A percentile compares a stretch with the other conserved stretches of the same genome.
Conservation (phyloP, 2,888 invertebrate species). For the Tyria jacobaeae region DNA sequence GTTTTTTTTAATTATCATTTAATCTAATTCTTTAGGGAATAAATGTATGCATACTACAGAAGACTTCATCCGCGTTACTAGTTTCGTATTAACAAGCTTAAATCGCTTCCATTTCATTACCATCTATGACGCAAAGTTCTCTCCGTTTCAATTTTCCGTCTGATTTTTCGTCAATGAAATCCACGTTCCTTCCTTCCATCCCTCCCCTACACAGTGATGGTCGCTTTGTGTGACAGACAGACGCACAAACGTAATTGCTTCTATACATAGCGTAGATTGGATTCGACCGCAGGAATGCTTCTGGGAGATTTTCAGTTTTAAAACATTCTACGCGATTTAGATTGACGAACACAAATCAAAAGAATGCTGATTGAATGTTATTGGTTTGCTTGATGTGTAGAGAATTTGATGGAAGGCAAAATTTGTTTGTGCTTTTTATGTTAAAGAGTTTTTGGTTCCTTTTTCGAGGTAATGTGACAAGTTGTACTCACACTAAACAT, state of each 20-base stretch:
- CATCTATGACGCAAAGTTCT: conserved; percentile 32
- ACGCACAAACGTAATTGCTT: conserved; percentile 49
- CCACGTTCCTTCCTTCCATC: conserved; percentile 6
- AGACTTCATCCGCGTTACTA: too few relatives aligned
- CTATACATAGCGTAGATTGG: conserved; percentile 45
- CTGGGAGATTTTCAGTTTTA: conserved; percentile 8
- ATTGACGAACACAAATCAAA: conserved; percentile 3
- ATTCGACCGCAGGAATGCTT: conserved; percentile 29
- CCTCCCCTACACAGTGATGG: conserved; percentile 24
- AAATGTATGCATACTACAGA: too few relatives aligned
- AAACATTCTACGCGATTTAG: conserved; percentile 1
- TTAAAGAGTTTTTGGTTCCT: too few relatives aligned
- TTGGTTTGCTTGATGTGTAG: not conserved
- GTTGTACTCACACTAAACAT: too few relatives aligned
- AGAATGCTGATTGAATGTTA: not conserved
- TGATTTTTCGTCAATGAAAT: conserved; percentile 51
- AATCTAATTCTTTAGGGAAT: too few relatives aligned
- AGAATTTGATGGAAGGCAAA: not conserved
- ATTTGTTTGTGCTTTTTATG: not conserved
- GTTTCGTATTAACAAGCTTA: not conserved
- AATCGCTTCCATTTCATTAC: conserved; percentile 17
- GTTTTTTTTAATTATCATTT: too few relatives aligned
- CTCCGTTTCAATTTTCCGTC: conserved; percentile 50
- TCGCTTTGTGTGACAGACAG: conserved; percentile 51
- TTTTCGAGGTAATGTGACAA: too few relatives aligned